These are phyloP conservation scores for Idaea aversata DNA, from an alignment of 2,888 invertebrate genomes.

Conservation along the genomic window DNA sequence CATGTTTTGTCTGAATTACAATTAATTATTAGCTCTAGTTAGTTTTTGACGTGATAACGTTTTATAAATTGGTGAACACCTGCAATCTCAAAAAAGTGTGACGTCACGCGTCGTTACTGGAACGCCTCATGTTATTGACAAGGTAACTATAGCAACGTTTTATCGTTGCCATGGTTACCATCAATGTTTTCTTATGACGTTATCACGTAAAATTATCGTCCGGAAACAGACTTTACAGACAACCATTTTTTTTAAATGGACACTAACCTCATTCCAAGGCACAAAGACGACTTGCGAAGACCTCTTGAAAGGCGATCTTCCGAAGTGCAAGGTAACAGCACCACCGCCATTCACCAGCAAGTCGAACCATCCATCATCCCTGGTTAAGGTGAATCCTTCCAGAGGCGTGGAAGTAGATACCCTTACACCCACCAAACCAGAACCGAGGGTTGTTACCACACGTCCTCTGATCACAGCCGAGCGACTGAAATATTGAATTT, in stretches of 20 bases:
- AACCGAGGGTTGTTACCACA: conserved; percentile 94
- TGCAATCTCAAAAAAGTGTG: no score
- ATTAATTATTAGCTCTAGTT: neutral
- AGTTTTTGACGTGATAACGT: no score
- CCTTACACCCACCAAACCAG: conserved; percentile 96
- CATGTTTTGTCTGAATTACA: no score
- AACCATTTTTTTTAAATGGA: neutral
- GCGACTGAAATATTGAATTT: conserved; percentile 83
- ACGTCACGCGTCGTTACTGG: no score
- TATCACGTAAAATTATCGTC: no score
- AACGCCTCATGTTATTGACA: no score
- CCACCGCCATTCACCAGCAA: conserved; percentile 99
- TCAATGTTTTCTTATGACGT: no score
- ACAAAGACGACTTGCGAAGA: conserved; percentile 94
- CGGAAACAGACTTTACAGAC: neutral
- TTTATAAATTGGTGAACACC: no score
- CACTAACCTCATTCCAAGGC: conserved; percentile 94
- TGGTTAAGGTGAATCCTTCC: conserved; percentile 96
- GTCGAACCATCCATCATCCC: conserved; percentile 98
- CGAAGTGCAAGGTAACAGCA: conserved; percentile 96
- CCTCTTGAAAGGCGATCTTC: conserved; percentile 93
- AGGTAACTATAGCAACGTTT: no score
- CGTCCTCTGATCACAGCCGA: conserved; percentile 98
- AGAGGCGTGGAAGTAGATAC: conserved; percentile 96
- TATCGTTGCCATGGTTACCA: no score